A percentile compares a stretch with the other conserved stretches of the same genome.
Conservation (phyloP, 2,888 invertebrate genomes). For the Dendrolimus pini region DNA sequence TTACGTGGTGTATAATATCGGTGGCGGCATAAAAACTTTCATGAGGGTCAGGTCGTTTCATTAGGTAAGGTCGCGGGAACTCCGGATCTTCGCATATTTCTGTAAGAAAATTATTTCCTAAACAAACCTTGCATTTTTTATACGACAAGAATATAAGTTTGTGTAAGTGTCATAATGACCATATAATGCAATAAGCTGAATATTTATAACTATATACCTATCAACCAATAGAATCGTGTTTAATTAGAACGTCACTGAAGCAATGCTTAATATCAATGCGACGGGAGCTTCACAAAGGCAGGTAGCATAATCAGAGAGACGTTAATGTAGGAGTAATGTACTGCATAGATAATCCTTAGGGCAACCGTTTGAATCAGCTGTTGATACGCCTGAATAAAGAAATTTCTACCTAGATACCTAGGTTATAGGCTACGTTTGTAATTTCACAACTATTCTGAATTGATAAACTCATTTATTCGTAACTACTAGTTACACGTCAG, state of each 20-base stretch:
- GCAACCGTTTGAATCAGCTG: not conserved
- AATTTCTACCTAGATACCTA: not conserved
- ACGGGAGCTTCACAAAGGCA: not conserved
- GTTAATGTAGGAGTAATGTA: not conserved
- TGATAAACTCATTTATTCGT: not conserved
- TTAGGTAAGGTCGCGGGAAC: slow-evolving; percentile 67
- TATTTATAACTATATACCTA: too few species aligned
- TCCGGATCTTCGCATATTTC: slow-evolving; percentile 68
- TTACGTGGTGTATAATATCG: slow-evolving; percentile 82
- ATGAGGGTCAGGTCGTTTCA: slow-evolving; percentile 63
- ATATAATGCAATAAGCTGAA: too few species aligned
- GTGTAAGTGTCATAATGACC: too few species aligned
- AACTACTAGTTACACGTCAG: too few species aligned
- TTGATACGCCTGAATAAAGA: not conserved
- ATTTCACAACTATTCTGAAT: not conserved
- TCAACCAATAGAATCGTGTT: too few species aligned
- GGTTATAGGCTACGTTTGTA: not conserved
- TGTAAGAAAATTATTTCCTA: slow-evolving; percentile 23
- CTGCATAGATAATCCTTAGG: not conserved
- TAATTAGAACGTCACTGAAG: too few species aligned
- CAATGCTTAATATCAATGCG: too few species aligned
- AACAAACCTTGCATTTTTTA: too few species aligned
- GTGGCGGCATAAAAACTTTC: slow-evolving; percentile 87
- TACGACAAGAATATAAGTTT: too few species aligned
- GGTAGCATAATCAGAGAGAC: not conserved